Percentiles rank a stretch among this genome's conserved stretches.
Evolutionary conservation across 2,888 invertebrate genomes (phyloP).

Genomic region (Dromius quadrimaculatus): DNA sequence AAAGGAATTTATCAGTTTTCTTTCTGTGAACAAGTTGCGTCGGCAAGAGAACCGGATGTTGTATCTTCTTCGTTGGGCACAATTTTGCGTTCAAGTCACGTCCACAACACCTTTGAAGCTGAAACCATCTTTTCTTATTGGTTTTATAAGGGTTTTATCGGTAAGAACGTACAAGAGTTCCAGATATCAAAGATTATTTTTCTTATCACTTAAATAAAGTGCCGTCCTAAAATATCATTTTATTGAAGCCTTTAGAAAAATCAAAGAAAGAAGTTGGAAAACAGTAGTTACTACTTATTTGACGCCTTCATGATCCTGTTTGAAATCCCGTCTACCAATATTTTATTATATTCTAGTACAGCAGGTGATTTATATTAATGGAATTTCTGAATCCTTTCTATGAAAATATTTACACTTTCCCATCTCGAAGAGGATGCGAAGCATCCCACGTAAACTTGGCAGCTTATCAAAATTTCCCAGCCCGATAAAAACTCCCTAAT

Average conservation of each 20-base stretch:
- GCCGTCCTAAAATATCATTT: slow-evolving; percentile 18
- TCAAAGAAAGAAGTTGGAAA: neutral
- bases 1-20: no score
- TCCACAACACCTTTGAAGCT: neutral
- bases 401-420: neutral
- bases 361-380: neutral
- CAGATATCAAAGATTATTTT: slow-evolving; percentile 42
- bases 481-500: neutral
- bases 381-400: neutral
- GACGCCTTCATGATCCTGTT: neutral
- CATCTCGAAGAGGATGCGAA: neutral
- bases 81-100: slow-evolving; percentile 39
- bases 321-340: no score
- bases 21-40: slow-evolving; percentile 49
- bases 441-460: neutral
- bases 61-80: neutral
- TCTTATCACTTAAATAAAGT: slow-evolving; percentile 32
- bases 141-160: slow-evolving; percentile 12
- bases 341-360: neutral
- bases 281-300: neutral
- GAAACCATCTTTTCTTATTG: no score
- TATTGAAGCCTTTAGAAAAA: slow-evolving; percentile 15
- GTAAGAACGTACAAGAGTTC: neutral
- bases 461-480: neutral
- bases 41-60: slow-evolving; percentile 18